A percentile compares a stretch with the other conserved stretches of the same genome.
Conservation (phyloP, 2,888 invertebrate genomes). For the Drosophila buzzatii region DNA sequence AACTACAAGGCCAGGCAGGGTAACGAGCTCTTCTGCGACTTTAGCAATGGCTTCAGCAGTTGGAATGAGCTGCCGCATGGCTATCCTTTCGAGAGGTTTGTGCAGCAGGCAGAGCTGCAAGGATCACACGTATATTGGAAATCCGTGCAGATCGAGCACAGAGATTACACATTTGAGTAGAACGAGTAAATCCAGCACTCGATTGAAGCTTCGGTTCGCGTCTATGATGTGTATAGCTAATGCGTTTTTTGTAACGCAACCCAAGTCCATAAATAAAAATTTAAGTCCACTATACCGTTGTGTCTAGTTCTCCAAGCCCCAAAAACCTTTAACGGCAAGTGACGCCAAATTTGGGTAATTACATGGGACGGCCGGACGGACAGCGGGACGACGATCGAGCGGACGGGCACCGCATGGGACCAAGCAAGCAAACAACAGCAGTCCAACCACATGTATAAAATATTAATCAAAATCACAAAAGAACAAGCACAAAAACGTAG, state of each 20-base stretch:
- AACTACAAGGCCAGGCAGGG: slow-evolving; percentile 50
- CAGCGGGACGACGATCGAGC: slow-evolving; percentile 17
- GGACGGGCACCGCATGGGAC: slow-evolving; percentile 60
- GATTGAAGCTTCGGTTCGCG: background rate
- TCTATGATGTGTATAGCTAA: background rate
- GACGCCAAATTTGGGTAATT: slow-evolving; percentile 79
- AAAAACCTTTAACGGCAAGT: slow-evolving; percentile 72
- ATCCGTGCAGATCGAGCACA: slow-evolving; percentile 48
- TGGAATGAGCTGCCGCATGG: slow-evolving; percentile 87
- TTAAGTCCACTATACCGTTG: slow-evolving; percentile 64
- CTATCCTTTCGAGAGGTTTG: slow-evolving; percentile 90
- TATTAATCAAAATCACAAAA: slow-evolving; percentile 75
- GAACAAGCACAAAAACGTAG: slow-evolving; percentile 54
- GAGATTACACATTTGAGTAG: background rate
- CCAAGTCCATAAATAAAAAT: slow-evolving; percentile 61
- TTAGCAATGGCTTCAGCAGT: slow-evolving; percentile 73
- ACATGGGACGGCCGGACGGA: slow-evolving; percentile 57
- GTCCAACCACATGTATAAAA: slow-evolving; percentile 66
- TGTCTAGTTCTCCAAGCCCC: slow-evolving; percentile 45
- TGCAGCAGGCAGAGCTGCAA: slow-evolving; percentile 86
- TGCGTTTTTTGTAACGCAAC: slow-evolving; percentile 34
- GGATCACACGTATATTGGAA: slow-evolving; percentile 45
- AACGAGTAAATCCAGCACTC: background rate
- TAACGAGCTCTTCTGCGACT: slow-evolving; percentile 58
- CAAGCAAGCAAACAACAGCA: slow-evolving; percentile 3